Conservation (phyloP, 2,888 invertebrate species). For the Agrotis ipsilon region DNA sequence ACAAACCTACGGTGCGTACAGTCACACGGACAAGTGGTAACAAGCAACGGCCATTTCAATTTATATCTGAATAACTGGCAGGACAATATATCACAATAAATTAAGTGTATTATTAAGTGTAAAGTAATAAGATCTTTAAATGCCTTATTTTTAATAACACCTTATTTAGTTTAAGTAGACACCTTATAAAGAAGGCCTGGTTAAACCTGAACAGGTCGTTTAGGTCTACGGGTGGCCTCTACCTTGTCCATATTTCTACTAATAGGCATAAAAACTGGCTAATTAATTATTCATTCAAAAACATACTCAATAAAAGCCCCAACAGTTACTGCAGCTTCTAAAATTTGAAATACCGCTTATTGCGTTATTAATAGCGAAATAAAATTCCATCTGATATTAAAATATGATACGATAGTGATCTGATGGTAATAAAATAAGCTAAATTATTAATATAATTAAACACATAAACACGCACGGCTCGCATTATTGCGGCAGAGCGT, state of each 20-base stretch:
- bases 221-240: constrained; percentile 12
- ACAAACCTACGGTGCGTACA: constrained; percentile 35
- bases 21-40: constrained; percentile 39
- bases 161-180: not conserved
- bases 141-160: not conserved
- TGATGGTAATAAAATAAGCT: constrained; percentile 50
- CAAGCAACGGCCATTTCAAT: constrained; percentile 2
- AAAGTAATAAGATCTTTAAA: not conserved
- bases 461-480: constrained; percentile 38
- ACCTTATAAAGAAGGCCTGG: not conserved
- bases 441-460: constrained; percentile 56
- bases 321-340: constrained; percentile 23
- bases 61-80: not conserved
- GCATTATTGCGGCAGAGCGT: constrained; percentile 41
- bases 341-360: constrained; percentile 42
- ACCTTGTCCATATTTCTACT: not conserved
- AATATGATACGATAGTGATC: constrained; percentile 50
- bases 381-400: constrained; percentile 52
- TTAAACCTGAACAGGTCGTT: constrained; percentile 21
- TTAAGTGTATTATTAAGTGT: not conserved
- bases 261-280: constrained; percentile 18
- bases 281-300: constrained; percentile 45
- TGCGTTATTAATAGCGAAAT: constrained; percentile 53
- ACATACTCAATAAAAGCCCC: constrained; percentile 19
- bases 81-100: not conserved